Evolutionary conservation across 2,113 vertebrate species (phyloP).

Genomic region (Malurus elegans): DNA sequence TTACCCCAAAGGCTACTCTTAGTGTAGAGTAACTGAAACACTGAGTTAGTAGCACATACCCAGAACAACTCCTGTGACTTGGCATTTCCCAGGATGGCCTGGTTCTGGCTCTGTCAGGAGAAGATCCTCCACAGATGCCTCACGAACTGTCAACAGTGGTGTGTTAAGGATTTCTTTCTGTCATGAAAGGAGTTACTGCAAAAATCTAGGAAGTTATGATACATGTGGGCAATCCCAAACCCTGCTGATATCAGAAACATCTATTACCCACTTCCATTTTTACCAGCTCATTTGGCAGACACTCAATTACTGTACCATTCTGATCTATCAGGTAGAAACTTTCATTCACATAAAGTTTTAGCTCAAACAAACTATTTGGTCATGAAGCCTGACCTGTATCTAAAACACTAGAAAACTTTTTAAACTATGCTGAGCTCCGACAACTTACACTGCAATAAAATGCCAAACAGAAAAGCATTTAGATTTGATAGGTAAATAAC

Average conservation of each 20-base stretch:
- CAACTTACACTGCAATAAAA: neutral
- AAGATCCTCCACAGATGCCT: conserved; percentile 90
- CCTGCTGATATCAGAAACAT: neutral
- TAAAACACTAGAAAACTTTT: neutral
- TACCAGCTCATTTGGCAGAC: neutral
- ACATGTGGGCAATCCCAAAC: neutral
- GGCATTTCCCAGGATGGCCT: conserved; percentile 74
- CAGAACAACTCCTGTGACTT: conserved; percentile 81
- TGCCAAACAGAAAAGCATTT: neutral
- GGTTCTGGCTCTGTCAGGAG: conserved; percentile 78
- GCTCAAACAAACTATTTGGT: neutral
- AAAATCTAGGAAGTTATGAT: neutral
- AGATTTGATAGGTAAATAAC: neutral
- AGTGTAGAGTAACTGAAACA: neutral
- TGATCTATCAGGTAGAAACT: neutral
- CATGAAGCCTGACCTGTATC: neutral
- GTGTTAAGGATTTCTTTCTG: conserved; percentile 87
- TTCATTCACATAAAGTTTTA: neutral
- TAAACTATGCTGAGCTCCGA: neutral
- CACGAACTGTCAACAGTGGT: conserved; percentile 81
- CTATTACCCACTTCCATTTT: neutral
- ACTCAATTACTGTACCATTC: neutral
- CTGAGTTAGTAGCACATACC: conserved; percentile 66
- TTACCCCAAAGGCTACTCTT: neutral
- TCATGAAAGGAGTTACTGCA: conserved; percentile 34